phyloP scores from a whole-genome alignment of 1,140 invertebrate genomes.

The Pseudomyrmex concolor region DNA sequence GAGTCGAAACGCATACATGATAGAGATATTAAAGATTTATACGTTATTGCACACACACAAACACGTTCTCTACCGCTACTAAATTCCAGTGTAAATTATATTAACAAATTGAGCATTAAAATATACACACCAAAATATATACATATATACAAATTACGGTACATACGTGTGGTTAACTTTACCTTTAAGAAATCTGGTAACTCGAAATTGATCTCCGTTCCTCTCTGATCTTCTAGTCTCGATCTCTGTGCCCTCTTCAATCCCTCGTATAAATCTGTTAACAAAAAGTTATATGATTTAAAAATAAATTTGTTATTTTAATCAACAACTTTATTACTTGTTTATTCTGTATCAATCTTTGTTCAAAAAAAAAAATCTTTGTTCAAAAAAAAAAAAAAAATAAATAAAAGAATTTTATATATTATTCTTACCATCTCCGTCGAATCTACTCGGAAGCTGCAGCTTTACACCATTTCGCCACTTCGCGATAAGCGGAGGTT shows the following conservation, averaged over 20 bases:
- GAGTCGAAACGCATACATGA: constrained; percentile 57
- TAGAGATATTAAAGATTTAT: constrained; percentile 36
- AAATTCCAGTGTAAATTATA: neutral
- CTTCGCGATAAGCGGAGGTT: constrained; percentile 89
- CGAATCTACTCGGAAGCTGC: constrained; percentile 87
- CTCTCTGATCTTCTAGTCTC: constrained; percentile 92
- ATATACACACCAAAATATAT: too few species aligned
- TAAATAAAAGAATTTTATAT: constrained; percentile 23
- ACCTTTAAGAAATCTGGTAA: constrained; percentile 92
- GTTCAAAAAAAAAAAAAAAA: too few species aligned
- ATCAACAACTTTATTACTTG: too few species aligned
- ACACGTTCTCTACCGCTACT: constrained; percentile 12
- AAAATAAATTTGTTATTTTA: neutral
- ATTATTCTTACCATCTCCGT: constrained; percentile 87
- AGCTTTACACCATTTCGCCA: constrained; percentile 89
- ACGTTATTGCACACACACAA: constrained; percentile 4
- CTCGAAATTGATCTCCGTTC: constrained; percentile 92
- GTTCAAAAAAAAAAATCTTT: too few species aligned
- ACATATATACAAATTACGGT: neutral
- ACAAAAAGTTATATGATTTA: constrained; percentile 47
- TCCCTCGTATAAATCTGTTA: constrained; percentile 89
- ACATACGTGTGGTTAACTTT: constrained; percentile 28
- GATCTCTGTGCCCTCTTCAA: constrained; percentile 91
- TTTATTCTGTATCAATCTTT: too few species aligned
- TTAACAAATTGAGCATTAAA: neutral